Evolutionary conservation across 2,888 invertebrate genomes (phyloP).

Genomic region (Aproaerema taeniolella): DNA sequence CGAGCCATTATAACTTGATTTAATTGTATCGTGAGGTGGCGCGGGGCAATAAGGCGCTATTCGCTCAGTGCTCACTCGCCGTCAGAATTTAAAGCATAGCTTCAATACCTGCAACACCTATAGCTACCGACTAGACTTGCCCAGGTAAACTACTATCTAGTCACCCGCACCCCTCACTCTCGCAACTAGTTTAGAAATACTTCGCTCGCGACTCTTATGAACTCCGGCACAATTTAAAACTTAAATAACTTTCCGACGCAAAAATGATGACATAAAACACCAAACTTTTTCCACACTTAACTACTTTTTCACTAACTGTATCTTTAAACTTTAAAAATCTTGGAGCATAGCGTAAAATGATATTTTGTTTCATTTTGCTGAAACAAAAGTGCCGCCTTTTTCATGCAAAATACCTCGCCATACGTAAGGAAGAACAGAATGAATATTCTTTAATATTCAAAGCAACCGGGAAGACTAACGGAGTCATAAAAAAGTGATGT

Average conservation of each 20-base stretch:
- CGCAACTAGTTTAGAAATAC: constrained; percentile 9
- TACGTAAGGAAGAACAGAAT: constrained; percentile 3
- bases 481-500: constrained; percentile 50
- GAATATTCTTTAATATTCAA: constrained; percentile 13
- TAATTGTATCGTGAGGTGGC: constrained; percentile 40
- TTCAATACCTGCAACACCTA: constrained; percentile 27
- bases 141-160: no score
- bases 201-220: constrained; percentile 7
- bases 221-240: constrained; percentile 8
- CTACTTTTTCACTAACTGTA: constrained; percentile 3
- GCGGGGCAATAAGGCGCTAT: constrained; percentile 44
- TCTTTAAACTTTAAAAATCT: constrained; percentile 2
- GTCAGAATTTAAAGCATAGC: constrained; percentile 43
- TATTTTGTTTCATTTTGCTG: not conserved
- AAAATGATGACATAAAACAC: constrained; percentile 2
- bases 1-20: constrained; percentile 38
- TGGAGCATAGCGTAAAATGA: no score
- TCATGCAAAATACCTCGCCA: constrained; percentile 2
- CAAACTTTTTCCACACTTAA: constrained; percentile 5
- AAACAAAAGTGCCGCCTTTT: constrained; percentile 1
- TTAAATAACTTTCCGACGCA: constrained; percentile 8
- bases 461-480: constrained; percentile 28
- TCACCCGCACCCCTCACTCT: no score
- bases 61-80: constrained; percentile 28
- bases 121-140: not conserved